Evolutionary conservation across 2,888 invertebrate species (phyloP).

Genomic region (Netelia melanura): DNA sequence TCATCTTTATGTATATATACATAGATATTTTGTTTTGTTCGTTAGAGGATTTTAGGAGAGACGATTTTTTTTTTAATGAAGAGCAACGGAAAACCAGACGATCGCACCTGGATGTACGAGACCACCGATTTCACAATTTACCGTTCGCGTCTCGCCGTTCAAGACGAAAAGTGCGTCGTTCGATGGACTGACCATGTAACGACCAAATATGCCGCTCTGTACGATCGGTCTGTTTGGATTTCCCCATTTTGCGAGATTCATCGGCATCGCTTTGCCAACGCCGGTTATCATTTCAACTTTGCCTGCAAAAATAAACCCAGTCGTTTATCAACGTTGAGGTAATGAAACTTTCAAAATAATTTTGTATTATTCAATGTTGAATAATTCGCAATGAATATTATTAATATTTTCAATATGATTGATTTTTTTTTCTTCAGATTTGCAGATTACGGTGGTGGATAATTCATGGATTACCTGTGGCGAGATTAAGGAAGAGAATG

Average conservation of each 20-base stretch:
- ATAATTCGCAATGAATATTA: too few relatives aligned
- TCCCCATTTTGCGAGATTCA: conserved; percentile 87
- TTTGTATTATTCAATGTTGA: too few relatives aligned
- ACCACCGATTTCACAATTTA: conserved; percentile 91
- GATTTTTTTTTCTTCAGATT: not conserved
- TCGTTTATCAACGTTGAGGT: too few relatives aligned
- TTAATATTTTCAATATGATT: not conserved
- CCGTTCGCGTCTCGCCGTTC: conserved; percentile 89
- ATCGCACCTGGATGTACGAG: conserved; percentile 88
- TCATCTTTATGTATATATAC: conserved; percentile 7
- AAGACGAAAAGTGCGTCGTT: conserved; percentile 90
- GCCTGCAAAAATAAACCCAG: conserved; percentile 82
- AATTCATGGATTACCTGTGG: conserved; percentile 86
- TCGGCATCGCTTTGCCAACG: conserved; percentile 88
- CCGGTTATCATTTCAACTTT: conserved; percentile 92
- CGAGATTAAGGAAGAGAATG: conserved; percentile 89
- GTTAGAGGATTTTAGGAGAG: not conserved
- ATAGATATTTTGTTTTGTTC: conserved; percentile 8
- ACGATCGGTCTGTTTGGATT: conserved; percentile 89
- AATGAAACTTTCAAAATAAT: too few relatives aligned
- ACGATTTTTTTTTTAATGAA: conserved; percentile 84
- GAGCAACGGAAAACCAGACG: conserved; percentile 88
- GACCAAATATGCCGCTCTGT: conserved; percentile 90
- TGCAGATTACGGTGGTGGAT: not conserved
- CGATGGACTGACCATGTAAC: conserved; percentile 90